Base-by-base conservation (phyloP, 2,797 vertebrate species). In the Amphiprion clarkii region DNA sequence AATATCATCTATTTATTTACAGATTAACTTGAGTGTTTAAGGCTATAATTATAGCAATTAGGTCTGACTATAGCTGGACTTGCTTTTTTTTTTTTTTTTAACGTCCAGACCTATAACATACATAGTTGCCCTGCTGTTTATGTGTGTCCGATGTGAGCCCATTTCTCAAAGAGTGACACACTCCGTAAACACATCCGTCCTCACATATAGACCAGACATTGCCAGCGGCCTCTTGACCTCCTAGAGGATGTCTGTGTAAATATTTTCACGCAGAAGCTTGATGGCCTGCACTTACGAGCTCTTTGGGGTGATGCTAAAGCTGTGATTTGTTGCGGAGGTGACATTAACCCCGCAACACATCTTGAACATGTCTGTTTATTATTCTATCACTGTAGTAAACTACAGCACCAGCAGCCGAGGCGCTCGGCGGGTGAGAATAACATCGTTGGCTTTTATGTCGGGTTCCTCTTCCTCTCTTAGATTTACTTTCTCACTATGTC, bases 181-280 rank as follows among this genome's bases (percentile, higher is more conserved):
- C 73, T 79, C 25, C 3, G 6, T 92, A 91, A 93, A 90, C 85
- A 84, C 53, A 6, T 54, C 54, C 53, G 29, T 39, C 79, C 73
- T 74, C 66, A 70, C 64, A 29, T 71, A 59, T 51, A 66, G 58
- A 86, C 84, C 60, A 17, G 75, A 36, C 44, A 31, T 67, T 27
- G 7, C 46, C 31, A 9, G 39, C 9, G 69, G 83, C 82, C 76
- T 58, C 66, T 64, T 56, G 44, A 76, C 80, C 74, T 63, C 58
- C 74, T 33, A 9, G 46, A 69, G 62, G 68, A 79, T 76, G 53
- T 58, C 8, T 46, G 39, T 63, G 67, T 88, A 87, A 91, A 92
- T 87, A 87, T 86, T 91, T 82, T 82, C 19, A 49, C 56, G 53
- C 60, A 39, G 72, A 64, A 74, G 67, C 78, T 70, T 64, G 54